Conservation (phyloP, 2,888 invertebrate genomes). For the Pogonocherus hispidulus region DNA sequence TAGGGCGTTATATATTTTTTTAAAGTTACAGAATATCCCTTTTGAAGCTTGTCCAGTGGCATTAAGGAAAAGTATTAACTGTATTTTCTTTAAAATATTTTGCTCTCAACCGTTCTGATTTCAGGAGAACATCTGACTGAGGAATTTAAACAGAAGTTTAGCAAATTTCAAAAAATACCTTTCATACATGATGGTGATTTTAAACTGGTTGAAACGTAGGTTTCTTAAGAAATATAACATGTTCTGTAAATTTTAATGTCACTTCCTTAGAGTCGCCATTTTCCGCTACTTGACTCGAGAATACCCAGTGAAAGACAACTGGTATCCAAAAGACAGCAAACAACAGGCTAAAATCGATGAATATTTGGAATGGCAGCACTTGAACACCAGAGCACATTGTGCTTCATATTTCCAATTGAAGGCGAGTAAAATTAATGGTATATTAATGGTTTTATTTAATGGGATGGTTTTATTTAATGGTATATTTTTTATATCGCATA, state of each 20-base stretch:
- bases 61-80: constrained; percentile 66
- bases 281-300: constrained; percentile 77
- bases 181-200: constrained; percentile 73
- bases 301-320: constrained; percentile 71
- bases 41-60: constrained; percentile 68
- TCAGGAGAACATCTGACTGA: constrained; percentile 71
- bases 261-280: constrained; percentile 77
- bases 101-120: constrained; percentile 36
- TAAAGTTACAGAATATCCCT: constrained; percentile 69
- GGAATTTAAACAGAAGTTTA: constrained; percentile 68
- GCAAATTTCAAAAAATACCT: constrained; percentile 73
- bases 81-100: too few relatives aligned
- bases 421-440: too few relatives aligned
- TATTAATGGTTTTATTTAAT: too few relatives aligned
- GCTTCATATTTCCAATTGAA: constrained; percentile 73
- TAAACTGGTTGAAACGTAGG: constrained; percentile 70
- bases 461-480: too few relatives aligned
- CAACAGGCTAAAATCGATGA: constrained; percentile 78
- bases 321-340: constrained; percentile 77
- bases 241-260: not conserved
- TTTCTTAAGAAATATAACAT: not conserved
- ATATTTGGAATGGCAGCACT: constrained; percentile 84
- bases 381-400: constrained; percentile 74
- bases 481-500: too few relatives aligned
- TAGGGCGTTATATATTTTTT: constrained; percentile 69